These are phyloP conservation scores for Pinctada fucata DNA, from an alignment of 2,888 invertebrate species.

Conservation along the genomic window DNA sequence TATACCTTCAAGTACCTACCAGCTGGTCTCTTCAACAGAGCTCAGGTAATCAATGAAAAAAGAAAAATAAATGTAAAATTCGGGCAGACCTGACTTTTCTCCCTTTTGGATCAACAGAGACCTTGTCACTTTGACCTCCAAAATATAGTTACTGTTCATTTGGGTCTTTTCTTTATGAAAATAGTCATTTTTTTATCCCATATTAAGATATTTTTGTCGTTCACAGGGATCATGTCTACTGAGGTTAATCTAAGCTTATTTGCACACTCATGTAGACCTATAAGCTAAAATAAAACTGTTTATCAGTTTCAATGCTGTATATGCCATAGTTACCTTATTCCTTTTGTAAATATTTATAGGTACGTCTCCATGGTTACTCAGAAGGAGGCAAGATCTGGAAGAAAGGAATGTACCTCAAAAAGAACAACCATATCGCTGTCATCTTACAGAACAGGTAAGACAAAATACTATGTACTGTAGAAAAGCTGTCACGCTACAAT, in stretches of 20 bases:
- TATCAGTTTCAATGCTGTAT: no score
- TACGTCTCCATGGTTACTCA: constrained; percentile 74
- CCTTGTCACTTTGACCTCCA: no score
- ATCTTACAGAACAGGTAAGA: constrained; percentile 68
- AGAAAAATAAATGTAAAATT: neutral
- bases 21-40: constrained; percentile 76
- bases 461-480: neutral
- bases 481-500: neutral
- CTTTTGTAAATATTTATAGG: constrained; percentile 37
- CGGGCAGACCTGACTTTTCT: neutral
- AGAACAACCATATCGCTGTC: constrained; percentile 73
- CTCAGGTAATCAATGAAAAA: constrained; percentile 68
- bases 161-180: no score
- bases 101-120: no score
- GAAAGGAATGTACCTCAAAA: constrained; percentile 74
- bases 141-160: no score
- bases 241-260: no score
- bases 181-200: no score
- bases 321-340: no score
- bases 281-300: no score
- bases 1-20: constrained; percentile 76
- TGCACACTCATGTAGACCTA: no score
- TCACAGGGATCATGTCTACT: no score
- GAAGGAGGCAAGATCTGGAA: constrained; percentile 75
- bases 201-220: no score